Conservation (phyloP, 2,113 vertebrate species). For the Turdus rufiventris region DNA sequence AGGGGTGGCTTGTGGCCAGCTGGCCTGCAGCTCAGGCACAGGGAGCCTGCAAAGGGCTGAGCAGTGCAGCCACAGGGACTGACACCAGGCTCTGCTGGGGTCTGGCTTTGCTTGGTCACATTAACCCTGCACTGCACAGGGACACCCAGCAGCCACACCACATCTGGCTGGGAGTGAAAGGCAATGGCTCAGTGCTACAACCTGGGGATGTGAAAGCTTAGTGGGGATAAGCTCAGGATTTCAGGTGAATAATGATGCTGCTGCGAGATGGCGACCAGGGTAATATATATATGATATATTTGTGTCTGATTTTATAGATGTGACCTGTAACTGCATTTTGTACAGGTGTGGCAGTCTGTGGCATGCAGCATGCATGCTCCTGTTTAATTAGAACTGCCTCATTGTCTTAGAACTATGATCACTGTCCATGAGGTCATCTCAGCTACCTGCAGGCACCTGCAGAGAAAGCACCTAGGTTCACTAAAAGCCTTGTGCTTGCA, state of each 20-base stretch:
- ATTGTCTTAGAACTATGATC: neutral
- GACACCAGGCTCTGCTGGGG: neutral
- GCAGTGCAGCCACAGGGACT: neutral
- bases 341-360: neutral
- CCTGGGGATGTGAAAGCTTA: neutral
- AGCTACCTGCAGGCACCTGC: neutral
- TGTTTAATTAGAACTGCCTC: neutral
- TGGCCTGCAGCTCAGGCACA: neutral
- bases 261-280: too few species aligned
- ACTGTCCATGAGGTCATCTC: neutral
- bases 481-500: neutral
- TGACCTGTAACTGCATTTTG: neutral
- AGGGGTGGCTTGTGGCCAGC: neutral
- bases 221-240: neutral
- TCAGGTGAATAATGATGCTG: neutral
- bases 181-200: rapidly evolving
- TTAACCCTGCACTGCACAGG: neutral
- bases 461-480: neutral
- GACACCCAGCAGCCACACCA: neutral
- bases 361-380: neutral
- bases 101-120: neutral
- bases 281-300: too few species aligned
- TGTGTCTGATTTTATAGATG: neutral
- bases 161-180: rapidly evolving
- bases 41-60: neutral